Base-by-base conservation (phyloP, 2,888 invertebrate species). In the Antheraea assamensis region DNA sequence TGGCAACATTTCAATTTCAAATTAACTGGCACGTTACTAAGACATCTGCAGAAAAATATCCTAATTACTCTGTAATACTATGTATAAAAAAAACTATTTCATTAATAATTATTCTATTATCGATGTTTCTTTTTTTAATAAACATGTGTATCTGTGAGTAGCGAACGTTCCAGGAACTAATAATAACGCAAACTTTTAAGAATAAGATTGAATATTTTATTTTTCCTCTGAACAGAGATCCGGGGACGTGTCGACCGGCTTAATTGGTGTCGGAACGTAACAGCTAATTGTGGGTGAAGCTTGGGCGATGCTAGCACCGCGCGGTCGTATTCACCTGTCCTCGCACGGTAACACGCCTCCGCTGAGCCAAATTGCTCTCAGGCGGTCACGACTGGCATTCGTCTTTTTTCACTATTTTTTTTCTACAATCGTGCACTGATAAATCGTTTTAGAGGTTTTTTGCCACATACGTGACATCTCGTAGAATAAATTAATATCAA, bases 191-290 rank as follows among this genome's bases (percentile, higher is more conserved):
- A 27, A 68, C 35, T 74, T 42, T 71, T 42, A 13, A 58, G 47
- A 73, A 75, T 72, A 73, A 72, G 77, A 71, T 42, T 77, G 74
- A 72, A 74, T 74, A 72, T 74, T 72, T 78, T 58, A 24, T 58
- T 58, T 78, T 80, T 81, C 77, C 76, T 76, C 71, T 71, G 71
- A 31, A 21, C 58, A 5, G 21, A 52, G 49, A 21, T 21, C 52
- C 21, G 61, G 58, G 61, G 64, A 70, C 72, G 70, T 72, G 74
- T 70, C 81, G 79, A 81, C 79, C 79, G 78, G 79, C 84, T 86
- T 92, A 92, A 92, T 92, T 92, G 92, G 91, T 87, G 84, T 84
- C 85, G 77, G 81, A 79, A 82, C 79, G 83, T 83, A 81, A 81
- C 80, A 86, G 82, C 90, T 92, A 91, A 92, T 92, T 91, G 91